These are phyloP conservation scores for Helarctos malayanus DNA, from an alignment of 2,797 vertebrate genomes.

Conservation along the genomic window DNA sequence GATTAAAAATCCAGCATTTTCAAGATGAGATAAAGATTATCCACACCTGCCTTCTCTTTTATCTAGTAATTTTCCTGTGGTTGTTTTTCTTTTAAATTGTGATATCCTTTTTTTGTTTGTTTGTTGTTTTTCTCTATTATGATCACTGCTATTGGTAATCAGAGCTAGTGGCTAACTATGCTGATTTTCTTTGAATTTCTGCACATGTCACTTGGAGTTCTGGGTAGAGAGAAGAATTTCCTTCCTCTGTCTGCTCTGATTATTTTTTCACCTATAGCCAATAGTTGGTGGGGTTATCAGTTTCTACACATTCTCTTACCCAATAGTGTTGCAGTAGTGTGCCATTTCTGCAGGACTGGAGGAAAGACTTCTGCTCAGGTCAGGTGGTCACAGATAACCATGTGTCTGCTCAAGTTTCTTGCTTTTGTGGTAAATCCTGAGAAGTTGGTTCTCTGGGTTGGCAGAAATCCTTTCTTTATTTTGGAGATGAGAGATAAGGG, in stretches of 20 bases:
- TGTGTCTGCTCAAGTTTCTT: background rate
- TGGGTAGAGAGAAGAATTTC: background rate
- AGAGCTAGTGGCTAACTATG: background rate
- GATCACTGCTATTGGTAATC: background rate
- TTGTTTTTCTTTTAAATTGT: background rate
- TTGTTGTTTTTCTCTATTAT: background rate
- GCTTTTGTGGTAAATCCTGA: background rate
- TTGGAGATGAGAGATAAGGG: background rate
- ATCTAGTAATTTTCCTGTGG: conserved; percentile 14
- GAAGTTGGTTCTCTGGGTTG: conserved; percentile 21
- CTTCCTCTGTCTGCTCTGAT: background rate
- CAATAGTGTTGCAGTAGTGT: background rate
- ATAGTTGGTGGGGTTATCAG: background rate
- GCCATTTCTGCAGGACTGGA: background rate
- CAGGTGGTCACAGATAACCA: background rate
- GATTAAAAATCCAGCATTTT: conserved; percentile 38
- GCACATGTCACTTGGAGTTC: background rate
- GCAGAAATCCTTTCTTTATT: conserved; percentile 12
- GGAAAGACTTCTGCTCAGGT: background rate
- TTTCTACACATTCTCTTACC: background rate
- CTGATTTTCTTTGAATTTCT: conserved; percentile 45
- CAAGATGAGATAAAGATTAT: conserved; percentile 8
- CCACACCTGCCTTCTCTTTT: background rate
- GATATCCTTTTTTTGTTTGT: background rate
- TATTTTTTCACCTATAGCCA: background rate